Evolutionary conservation across 2,113 vertebrate genomes (phyloP).

Genomic region (Istiophorus platypterus): DNA sequence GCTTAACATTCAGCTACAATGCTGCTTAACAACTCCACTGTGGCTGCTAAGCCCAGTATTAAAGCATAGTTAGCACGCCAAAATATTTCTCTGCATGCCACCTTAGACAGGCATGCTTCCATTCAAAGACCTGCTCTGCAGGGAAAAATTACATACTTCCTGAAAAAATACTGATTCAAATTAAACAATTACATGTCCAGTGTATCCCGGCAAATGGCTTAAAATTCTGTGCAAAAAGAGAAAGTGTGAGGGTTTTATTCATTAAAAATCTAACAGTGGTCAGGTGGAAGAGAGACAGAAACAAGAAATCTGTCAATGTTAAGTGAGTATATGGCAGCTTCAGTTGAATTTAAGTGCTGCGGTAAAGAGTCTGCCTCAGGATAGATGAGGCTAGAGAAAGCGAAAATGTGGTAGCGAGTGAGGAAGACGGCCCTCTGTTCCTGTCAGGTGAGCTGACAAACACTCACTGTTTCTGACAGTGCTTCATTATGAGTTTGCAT

Average conservation of each 20-base stretch:
- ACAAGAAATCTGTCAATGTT: constrained; percentile 51
- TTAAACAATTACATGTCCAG: constrained; percentile 15
- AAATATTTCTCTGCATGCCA: constrained; percentile 54
- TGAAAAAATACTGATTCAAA: constrained; percentile 17
- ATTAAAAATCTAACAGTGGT: constrained; percentile 29
- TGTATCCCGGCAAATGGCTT: constrained; percentile 31
- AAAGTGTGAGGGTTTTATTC: background rate
- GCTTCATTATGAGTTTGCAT: constrained; percentile 66
- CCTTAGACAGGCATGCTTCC: constrained; percentile 43
- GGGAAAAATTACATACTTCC: constrained; percentile 47
- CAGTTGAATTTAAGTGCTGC: constrained; percentile 44
- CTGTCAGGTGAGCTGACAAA: constrained; percentile 74
- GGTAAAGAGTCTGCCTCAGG: constrained; percentile 43
- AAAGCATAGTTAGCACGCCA: constrained; percentile 55
- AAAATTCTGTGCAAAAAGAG: background rate
- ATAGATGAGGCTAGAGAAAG: constrained; percentile 49
- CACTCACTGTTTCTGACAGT: constrained; percentile 63
- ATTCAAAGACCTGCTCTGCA: constrained; percentile 33
- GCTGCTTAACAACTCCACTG: constrained; percentile 64
- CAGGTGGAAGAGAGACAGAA: constrained; percentile 35
- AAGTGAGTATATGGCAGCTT: constrained; percentile 58
- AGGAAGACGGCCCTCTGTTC: constrained; percentile 53
- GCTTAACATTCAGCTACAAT: constrained; percentile 70
- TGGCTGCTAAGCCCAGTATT: constrained; percentile 66
- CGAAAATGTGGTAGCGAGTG: constrained; percentile 38